Evolutionary conservation across 2,113 vertebrate species (phyloP).

Genomic region (Colinus virginianus): DNA sequence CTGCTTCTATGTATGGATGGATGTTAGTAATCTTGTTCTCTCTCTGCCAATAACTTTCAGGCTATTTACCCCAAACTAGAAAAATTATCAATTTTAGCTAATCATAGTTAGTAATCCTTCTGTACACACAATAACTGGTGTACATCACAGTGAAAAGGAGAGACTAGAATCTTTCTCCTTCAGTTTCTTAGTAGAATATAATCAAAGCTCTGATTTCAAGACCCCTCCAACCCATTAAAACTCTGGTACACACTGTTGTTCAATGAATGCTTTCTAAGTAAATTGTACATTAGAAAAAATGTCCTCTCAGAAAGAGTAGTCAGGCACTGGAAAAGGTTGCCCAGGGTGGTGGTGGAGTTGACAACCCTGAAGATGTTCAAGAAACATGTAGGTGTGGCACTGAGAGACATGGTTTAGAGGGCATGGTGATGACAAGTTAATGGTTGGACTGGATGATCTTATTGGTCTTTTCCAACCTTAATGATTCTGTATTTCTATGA

Average conservation of each 20-base stretch:
- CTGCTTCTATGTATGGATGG: background rate
- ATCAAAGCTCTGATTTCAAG: background rate
- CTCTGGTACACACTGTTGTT: background rate
- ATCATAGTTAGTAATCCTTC: background rate
- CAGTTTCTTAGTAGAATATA: background rate
- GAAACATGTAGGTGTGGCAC: no score
- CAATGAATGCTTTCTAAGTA: accelerated
- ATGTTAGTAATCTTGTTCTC: background rate
- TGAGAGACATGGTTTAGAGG: no score
- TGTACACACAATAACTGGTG: background rate
- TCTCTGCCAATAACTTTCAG: background rate
- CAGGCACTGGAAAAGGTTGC: no score
- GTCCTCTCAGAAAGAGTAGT: no score
- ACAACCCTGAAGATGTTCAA: no score
- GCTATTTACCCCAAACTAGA: background rate
- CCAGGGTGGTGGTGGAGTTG: no score
- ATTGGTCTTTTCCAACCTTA: no score
- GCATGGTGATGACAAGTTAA: no score
- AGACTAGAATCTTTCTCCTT: background rate
- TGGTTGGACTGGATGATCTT: no score
- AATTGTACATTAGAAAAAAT: no score
- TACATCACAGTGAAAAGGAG: background rate
- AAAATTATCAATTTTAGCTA: background rate
- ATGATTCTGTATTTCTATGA: no score
- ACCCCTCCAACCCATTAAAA: accelerated